These are phyloP conservation scores for Phacellophora camtschatica DNA, from an alignment of 30 jellyfish, hydroid and myxozoan genomes.

Conservation along the genomic window DNA sequence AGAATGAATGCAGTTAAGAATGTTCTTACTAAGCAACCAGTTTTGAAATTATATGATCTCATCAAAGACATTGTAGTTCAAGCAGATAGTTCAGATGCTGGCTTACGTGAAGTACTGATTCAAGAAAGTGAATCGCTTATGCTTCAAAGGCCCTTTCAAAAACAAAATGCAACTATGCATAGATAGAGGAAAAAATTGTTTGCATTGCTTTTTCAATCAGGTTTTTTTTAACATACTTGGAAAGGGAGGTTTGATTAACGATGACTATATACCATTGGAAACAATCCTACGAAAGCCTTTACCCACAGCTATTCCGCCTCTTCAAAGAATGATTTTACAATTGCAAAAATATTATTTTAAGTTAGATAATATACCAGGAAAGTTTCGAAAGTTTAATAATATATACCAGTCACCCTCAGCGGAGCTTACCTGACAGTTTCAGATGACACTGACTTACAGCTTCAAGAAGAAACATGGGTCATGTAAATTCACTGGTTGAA, in stretches of 20 bases:
- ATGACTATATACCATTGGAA: slow-evolving; percentile 13
- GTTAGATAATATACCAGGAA: slow-evolving; percentile 1
- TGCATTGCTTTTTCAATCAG: slow-evolving; percentile 13
- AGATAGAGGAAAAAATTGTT: slow-evolving; percentile 18
- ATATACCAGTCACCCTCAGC: slow-evolving; percentile 18
- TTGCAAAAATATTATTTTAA: neutral
- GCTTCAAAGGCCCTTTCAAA: slow-evolving; percentile 47
- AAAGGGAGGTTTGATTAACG: neutral
- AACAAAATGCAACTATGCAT: slow-evolving; percentile 49
- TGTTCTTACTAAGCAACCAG: slow-evolving; percentile 20
- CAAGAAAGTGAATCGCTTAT: slow-evolving; percentile 52
- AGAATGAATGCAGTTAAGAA: slow-evolving; percentile 28
- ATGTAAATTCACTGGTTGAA: neutral
- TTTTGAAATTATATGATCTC: slow-evolving; percentile 18
- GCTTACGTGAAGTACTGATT: slow-evolving; percentile 33
- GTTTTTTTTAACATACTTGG: slow-evolving; percentile 3
- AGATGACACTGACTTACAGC: neutral
- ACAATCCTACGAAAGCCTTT: neutral
- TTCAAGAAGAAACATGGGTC: slow-evolving; percentile 12
- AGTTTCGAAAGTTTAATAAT: neutral
- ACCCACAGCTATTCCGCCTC: slow-evolving; percentile 2
- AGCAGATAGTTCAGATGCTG: slow-evolving; percentile 37
- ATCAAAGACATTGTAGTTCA: neutral
- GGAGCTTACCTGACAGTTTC: slow-evolving; percentile 34
- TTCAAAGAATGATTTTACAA: neutral